Evolutionary conservation across 2,888 invertebrate genomes (phyloP), one percentile per base, ranked within the genome.

Genomic region (Bombylius discolor): DNA sequence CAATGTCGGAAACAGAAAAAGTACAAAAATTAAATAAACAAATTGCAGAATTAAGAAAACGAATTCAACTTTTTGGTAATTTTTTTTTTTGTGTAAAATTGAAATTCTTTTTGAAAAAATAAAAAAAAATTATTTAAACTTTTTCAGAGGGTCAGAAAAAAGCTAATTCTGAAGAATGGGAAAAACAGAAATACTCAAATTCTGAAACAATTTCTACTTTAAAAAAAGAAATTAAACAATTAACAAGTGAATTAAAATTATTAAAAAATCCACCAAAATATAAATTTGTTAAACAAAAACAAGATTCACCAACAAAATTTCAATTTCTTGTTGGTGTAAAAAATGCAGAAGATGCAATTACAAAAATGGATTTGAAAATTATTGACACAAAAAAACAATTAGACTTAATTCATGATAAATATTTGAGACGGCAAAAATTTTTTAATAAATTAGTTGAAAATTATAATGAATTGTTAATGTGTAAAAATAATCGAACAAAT

Each of bases 21-120:
- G 61, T 70, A 47, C 63, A 63, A 51, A 70, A 73, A 61, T 61
- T 71, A 55, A 88, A 88, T 70, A 84, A 82, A 62, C 85, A 88
- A 77, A 89, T 89, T 69, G 80, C 84, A 66, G 89, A 89, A 75
- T 83, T 89, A 56, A 90, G 89, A 73, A 90, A 89, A 76, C 88
- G 89, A 73, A 89, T 90, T 69, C 84, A 89, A 65, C 72, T 90
- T 60, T 87, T 89, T 70, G 90, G 89, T 89, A 67, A 69, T 71
- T 31, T 4, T 48, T 6, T 5, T 48, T 31, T 12, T 32, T 51
- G 46, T n/a, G 42, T 33, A 33, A 34, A 31, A 11, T 32, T 31
- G 14, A 7, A 23, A 9, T 42, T 7, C 42, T 42, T 44, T n/a
- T 42, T 36, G 11, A 23, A 36, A 42, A 50, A 34, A 39, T 42